Conservation (phyloP, 1,140 invertebrate species). For the Drosophila truncata region DNA sequence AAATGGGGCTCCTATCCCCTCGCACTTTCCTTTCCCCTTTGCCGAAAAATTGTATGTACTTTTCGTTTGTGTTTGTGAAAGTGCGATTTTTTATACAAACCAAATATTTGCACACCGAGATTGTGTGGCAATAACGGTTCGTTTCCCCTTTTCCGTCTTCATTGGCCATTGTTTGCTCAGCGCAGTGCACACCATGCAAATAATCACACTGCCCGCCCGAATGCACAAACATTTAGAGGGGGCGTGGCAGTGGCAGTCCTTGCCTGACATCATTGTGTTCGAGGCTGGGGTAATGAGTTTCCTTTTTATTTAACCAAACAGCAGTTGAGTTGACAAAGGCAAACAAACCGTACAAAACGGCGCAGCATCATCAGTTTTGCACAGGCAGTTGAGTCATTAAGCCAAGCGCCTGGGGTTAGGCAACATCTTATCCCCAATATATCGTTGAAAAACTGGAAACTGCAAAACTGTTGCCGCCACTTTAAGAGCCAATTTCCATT, state of each 20-base stretch:
- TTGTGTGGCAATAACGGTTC: conserved; percentile 67
- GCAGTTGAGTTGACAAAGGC: conserved; percentile 16
- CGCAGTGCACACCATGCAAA: conserved; percentile 55
- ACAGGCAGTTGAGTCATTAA: conserved; percentile 39
- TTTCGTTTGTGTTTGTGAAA: conserved; percentile 18
- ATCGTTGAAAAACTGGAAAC: conserved; percentile 6
- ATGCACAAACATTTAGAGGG: conserved; percentile 59
- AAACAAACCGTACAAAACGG: conserved; percentile 32
- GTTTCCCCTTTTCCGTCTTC: conserved; percentile 18
- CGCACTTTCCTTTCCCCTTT: not conserved
- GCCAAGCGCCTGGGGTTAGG: conserved; percentile 45
- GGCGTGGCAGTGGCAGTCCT: not conserved
- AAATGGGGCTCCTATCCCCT: not conserved
- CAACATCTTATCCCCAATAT: conserved; percentile 1
- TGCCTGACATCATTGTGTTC: conserved; percentile 43
- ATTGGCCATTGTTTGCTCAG: conserved; percentile 37
- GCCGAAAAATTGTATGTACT: conserved; percentile 9
- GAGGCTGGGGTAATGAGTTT: conserved; percentile 53
- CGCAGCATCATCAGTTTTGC: conserved; percentile 36
- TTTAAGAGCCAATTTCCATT: conserved; percentile 52
- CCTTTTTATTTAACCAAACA: conserved; percentile 41
- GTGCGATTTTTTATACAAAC: conserved; percentile 54
- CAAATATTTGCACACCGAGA: conserved; percentile 72
- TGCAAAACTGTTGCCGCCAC: not conserved
- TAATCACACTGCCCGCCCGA: conserved; percentile 47